phyloP scores from a whole-genome alignment of 2,797 vertebrate genomes.

The Gobionotothen gibberifrons region DNA sequence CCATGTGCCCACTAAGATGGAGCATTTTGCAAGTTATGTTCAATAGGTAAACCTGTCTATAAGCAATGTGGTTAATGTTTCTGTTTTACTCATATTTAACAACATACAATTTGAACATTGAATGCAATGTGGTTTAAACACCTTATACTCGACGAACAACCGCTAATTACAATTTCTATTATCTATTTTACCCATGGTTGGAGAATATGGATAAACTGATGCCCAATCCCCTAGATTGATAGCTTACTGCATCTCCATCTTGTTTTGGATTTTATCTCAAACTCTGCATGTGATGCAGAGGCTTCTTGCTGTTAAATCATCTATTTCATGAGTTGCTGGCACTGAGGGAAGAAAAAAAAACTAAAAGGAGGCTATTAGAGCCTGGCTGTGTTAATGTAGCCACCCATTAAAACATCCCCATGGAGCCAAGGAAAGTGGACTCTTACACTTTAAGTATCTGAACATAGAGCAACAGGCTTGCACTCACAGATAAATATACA shows the following conservation, averaged over 20 bases:
- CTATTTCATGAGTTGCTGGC: conserved; percentile 71
- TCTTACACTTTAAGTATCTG: conserved; percentile 44
- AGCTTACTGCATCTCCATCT: conserved; percentile 40
- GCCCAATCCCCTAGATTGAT: conserved; percentile 31
- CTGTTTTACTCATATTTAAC: neutral
- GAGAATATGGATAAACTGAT: conserved; percentile 38
- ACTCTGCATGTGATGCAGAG: conserved; percentile 65
- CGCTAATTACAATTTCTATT: conserved; percentile 8
- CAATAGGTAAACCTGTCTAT: neutral
- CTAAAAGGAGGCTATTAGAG: conserved; percentile 69
- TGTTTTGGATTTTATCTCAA: conserved; percentile 55
- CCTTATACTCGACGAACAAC: neutral
- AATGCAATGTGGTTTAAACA: neutral
- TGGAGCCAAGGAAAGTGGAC: conserved; percentile 55
- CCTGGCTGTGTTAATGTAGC: conserved; percentile 70
- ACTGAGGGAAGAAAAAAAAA: conserved; percentile 46
- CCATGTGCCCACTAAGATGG: conserved; percentile 10
- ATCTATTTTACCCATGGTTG: conserved; percentile 15
- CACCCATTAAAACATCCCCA: conserved; percentile 71
- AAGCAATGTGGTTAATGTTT: neutral
- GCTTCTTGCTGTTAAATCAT: conserved; percentile 76
- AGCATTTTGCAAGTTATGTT: conserved; percentile 1
- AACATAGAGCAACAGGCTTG: conserved; percentile 32
- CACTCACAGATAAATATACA: conserved; percentile 25
- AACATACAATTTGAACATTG: neutral